These are phyloP conservation scores for Cottus gobio DNA, from an alignment of 2,113 vertebrate genomes.

Conservation along the genomic window DNA sequence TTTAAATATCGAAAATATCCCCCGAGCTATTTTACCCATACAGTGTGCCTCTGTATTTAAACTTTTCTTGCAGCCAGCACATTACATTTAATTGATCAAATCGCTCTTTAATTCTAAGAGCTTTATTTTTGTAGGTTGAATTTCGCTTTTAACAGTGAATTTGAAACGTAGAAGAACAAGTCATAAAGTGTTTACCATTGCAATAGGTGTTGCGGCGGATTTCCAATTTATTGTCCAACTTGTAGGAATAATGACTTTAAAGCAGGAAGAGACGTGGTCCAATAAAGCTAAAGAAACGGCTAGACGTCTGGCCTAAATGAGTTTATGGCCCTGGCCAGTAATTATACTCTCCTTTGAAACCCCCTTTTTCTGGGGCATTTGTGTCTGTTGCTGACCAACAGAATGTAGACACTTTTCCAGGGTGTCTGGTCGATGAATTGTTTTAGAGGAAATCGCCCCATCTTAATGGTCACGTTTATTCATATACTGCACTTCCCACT, in stretches of 20 bases:
- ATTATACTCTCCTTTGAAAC: conserved; percentile 93
- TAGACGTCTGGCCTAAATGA: conserved; percentile 99
- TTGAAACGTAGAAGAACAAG: conserved; percentile 22
- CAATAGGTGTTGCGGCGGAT: conserved; percentile 87
- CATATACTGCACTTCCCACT: conserved; percentile 72
- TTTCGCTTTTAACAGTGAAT: conserved; percentile 1
- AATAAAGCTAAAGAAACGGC: conserved; percentile 97
- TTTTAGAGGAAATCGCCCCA: conserved; percentile 77
- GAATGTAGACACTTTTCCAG: conserved; percentile 87
- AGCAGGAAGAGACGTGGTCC: conserved; percentile 94
- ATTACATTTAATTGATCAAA: background rate
- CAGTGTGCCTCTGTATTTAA: background rate
- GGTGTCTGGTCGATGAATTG: conserved; percentile 84
- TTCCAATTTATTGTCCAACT: conserved; percentile 87
- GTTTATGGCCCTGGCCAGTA: conserved; percentile 89
- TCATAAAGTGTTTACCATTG: conserved; percentile 79
- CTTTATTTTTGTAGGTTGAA: background rate
- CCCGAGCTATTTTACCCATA: background rate
- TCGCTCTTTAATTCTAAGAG: background rate
- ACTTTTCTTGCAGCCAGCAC: background rate
- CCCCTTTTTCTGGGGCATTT: conserved; percentile 89
- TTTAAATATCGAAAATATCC: background rate
- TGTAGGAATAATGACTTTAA: conserved; percentile 92
- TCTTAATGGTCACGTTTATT: conserved; percentile 82
- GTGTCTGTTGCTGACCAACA: conserved; percentile 88